Evolutionary conservation across 2,797 vertebrate species (phyloP).

Genomic region (Pelochelys cantorii): DNA sequence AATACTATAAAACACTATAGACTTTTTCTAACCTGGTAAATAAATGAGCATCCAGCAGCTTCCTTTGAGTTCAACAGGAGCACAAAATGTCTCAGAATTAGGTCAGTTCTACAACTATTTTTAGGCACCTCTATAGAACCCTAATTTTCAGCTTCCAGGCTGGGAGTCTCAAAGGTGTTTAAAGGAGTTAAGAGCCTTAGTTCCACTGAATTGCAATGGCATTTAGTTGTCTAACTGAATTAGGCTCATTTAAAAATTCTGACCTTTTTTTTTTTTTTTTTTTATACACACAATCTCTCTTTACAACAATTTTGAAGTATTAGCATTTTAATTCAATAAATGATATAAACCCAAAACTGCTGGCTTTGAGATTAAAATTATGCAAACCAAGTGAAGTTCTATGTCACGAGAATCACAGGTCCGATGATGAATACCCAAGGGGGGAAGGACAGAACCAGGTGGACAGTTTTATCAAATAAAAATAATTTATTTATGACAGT

Average conservation of each 20-base stretch:
- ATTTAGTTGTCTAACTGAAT: neutral
- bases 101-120: neutral
- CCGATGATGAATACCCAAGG: too few species aligned
- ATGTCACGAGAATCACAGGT: too few species aligned
- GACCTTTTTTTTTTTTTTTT: neutral
- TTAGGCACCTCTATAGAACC: neutral
- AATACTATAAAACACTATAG: neutral
- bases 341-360: neutral
- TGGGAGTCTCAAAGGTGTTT: neutral
- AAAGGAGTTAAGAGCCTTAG: neutral
- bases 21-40: neutral
- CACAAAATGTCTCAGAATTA: neutral
- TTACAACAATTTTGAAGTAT: conserved; percentile 28
- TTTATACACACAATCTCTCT: neutral
- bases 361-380: neutral
- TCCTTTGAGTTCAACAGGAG: neutral
- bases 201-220: neutral
- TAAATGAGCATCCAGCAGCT: neutral
- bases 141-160: neutral
- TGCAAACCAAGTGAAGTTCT: neutral
- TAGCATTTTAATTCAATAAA: neutral
- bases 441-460: too few species aligned
- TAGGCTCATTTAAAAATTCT: neutral
- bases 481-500: too few species aligned
- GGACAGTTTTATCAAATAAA: too few species aligned